These are phyloP conservation scores for Zoanthus sociatus DNA, from an alignment of 92 coral and sea anemone species.

Conservation along the genomic window DNA sequence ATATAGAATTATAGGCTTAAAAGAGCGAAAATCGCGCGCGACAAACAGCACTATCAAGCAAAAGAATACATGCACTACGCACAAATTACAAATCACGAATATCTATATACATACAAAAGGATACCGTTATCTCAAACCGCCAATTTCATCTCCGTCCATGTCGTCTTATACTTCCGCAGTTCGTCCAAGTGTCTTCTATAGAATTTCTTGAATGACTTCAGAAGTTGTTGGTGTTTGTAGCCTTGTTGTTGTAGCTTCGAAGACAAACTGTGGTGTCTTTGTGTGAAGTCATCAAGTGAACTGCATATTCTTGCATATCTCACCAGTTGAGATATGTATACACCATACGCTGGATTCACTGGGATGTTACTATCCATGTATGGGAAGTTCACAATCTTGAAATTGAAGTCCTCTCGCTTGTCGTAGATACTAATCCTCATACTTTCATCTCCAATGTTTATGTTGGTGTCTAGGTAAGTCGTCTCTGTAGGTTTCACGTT, in stretches of 20 bases:
- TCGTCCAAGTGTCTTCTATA: conserved; percentile 51
- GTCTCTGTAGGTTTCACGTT: conserved; percentile 16
- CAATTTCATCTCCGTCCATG: conserved; percentile 32
- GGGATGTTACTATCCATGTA: conserved; percentile 56
- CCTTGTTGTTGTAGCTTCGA: conserved; percentile 51
- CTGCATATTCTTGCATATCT: conserved; percentile 62
- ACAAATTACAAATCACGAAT: conserved; percentile 44
- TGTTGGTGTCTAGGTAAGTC: conserved; percentile 17
- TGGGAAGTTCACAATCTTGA: conserved; percentile 9
- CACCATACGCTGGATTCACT: conserved; percentile 54
- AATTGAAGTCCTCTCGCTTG: conserved; percentile 52
- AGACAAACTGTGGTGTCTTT: conserved; percentile 56
- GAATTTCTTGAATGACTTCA: conserved; percentile 49
- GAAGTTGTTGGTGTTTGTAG: conserved; percentile 49
- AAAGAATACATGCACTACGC: conserved; percentile 4
- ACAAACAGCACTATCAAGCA: conserved; percentile 4
- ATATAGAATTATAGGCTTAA: too few species aligned
- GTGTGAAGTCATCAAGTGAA: conserved; percentile 35
- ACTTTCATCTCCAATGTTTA: conserved; percentile 9
- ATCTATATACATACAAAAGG: conserved; percentile 26
- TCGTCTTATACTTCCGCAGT: conserved; percentile 32
- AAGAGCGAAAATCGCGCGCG: not conserved
- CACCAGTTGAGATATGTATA: conserved; percentile 65
- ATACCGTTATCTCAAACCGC: conserved; percentile 45
- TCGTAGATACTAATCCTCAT: conserved; percentile 35